Percentiles rank a stretch among this genome's conserved stretches.
These are phyloP conservation scores for Lates calcarifer DNA, from an alignment of 2,113 vertebrate genomes.

Conservation along the genomic window DNA sequence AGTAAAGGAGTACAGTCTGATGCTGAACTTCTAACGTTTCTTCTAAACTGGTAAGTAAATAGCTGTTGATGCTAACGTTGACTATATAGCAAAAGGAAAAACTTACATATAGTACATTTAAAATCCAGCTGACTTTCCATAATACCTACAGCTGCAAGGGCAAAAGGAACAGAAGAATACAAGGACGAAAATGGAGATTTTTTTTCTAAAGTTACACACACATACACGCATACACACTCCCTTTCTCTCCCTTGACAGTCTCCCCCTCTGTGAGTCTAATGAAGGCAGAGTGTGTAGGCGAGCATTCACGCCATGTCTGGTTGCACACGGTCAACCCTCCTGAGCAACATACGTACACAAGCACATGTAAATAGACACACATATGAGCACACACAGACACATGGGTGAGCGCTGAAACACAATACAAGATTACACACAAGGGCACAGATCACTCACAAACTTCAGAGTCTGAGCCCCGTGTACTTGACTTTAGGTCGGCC, in stretches of 20 bases:
- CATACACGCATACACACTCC: slow-evolving; percentile 4
- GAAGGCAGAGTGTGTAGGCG: slow-evolving; percentile 72
- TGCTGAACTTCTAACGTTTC: too few relatives aligned
- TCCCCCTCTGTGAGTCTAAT: slow-evolving; percentile 68
- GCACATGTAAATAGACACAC: slow-evolving; percentile 22
- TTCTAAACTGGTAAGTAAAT: too few relatives aligned
- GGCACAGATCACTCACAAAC: background rate
- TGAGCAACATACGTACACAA: slow-evolving; percentile 40
- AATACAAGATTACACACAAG: slow-evolving; percentile 35
- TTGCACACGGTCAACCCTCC: slow-evolving; percentile 54
- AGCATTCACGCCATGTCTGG: slow-evolving; percentile 54
- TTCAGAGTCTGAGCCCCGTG: slow-evolving; percentile 15
- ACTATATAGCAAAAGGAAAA: too few relatives aligned
- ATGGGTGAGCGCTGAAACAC: background rate
- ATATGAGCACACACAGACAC: background rate
- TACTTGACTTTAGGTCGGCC: slow-evolving; percentile 43
- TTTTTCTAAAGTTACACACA: background rate
- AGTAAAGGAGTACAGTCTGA: too few relatives aligned
- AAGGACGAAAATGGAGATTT: background rate
- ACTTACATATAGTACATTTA: too few relatives aligned
- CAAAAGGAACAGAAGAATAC: slow-evolving; percentile 19
- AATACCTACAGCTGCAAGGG: slow-evolving; percentile 11
- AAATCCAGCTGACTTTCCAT: background rate
- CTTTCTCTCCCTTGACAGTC: slow-evolving; percentile 49
- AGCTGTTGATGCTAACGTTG: too few relatives aligned